Base-by-base conservation (phyloP, 2,888 invertebrate species). In the Agonopterix heracliana region DNA sequence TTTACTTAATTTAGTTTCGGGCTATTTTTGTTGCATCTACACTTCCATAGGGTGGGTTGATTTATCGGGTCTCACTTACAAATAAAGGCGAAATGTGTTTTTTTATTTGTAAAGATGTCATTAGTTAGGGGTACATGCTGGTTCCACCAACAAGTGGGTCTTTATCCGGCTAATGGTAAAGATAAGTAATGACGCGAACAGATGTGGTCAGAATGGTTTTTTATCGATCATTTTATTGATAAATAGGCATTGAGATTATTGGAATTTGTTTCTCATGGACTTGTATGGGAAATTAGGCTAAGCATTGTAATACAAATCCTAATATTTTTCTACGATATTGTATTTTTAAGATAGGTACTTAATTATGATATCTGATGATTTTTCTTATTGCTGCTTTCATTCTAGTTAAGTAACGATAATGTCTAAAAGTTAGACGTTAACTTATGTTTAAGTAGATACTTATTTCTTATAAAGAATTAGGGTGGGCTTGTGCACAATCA, bases 151-250 rank as follows among this genome's bases (percentile, higher is more conserved):
- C 79, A 79, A 77, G 74, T 73, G 66, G 57, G 61, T 63, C 71
- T 76, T 74, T 75, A 73, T 75, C 66, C 69, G 60, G 5, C 74
- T 81, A 81, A 81, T 81, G 79, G 72, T 71, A 59, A 50, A 70
- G 79, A 80, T 79, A 80, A 81, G 75, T 81, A 76, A 80, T 76
- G 79, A 69, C 67, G 66, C 55, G 60, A 64, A 72, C 78, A 76
- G 72, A 70, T 75, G 78, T 66, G 65, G 64, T 60, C 64, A 56
- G 61, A 60, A 26, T 46, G 17, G 55, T 64, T 66, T 26, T 17
- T 66, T 63, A 79, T 81, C 77, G 77, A 79, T 74, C 66, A 63
- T 70, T 69, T 26, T 75, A 78, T 79, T 72, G 74, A 71, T 66
- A 26, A 26, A 26, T 26, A 66, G 58, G 64, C 71, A 70, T 74